Evolutionary conservation across 2,113 vertebrate genomes (phyloP).

Genomic region (Panurus biarmicus): DNA sequence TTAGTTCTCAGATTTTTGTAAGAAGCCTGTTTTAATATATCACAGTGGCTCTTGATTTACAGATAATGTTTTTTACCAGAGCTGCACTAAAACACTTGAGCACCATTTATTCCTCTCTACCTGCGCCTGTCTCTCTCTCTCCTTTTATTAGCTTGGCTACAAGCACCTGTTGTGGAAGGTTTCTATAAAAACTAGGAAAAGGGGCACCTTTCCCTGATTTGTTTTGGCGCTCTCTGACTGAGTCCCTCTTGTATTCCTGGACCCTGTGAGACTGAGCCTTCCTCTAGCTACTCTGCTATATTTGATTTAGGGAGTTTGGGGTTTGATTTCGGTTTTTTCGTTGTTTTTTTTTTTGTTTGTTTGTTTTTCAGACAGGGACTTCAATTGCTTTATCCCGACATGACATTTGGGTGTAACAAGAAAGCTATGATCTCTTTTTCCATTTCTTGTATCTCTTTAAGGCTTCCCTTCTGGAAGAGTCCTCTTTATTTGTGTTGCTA

Average conservation of each 20-base stretch:
- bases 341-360: neutral
- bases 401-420: neutral
- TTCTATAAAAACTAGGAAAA: neutral
- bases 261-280: neutral
- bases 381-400: neutral
- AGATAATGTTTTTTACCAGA: neutral
- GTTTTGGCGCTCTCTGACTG: neutral
- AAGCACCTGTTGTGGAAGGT: neutral
- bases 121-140: neutral
- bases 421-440: neutral
- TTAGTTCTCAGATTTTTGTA: neutral
- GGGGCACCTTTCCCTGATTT: neutral
- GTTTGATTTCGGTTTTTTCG: too few relatives aligned
- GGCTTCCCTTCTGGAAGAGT: neutral
- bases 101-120: neutral
- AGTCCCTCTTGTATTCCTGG: rapidly evolving
- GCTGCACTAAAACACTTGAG: neutral
- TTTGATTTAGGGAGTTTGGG: neutral
- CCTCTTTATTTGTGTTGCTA: neutral
- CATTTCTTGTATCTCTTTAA: neutral
- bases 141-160: neutral
- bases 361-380: neutral
- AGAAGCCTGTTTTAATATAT: neutral
- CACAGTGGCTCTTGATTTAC: neutral
- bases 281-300: rapidly evolving